Percentiles rank a stretch among this genome's conserved stretches.
phyloP scores from a whole-genome alignment of 1,140 invertebrate species.

The Drosophila varians region DNA sequence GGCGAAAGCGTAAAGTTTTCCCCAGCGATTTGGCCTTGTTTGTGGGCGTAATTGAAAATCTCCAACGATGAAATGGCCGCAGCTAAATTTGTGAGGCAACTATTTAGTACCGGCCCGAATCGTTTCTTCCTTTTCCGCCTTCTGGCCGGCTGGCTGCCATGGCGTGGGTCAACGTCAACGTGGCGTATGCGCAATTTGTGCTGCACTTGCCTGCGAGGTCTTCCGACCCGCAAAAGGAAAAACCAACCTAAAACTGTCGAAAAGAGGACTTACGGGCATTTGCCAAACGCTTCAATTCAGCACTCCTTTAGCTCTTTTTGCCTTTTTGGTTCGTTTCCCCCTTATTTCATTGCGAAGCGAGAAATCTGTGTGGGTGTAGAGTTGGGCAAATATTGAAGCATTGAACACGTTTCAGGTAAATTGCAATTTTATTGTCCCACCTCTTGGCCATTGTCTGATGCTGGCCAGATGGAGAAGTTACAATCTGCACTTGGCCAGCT shows the following conservation, averaged over 20 bases:
- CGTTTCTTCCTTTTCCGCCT: constrained; percentile 15
- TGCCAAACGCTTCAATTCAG: constrained; percentile 64
- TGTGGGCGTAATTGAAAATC: constrained; percentile 77
- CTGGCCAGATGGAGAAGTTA: constrained; percentile 12
- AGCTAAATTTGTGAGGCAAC: constrained; percentile 71
- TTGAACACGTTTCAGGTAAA: constrained; percentile 73
- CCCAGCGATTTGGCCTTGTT: constrained; percentile 16
- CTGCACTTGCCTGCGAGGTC: constrained; percentile 46
- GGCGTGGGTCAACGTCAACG: constrained; percentile 35
- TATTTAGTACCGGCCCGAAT: constrained; percentile 59
- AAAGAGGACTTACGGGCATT: constrained; percentile 70
- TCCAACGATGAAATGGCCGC: constrained; percentile 46
- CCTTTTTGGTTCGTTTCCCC: background rate
- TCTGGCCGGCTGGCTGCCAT: constrained; percentile 16
- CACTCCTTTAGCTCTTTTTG: constrained; percentile 50
- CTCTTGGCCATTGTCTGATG: constrained; percentile 33
- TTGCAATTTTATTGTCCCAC: constrained; percentile 75
- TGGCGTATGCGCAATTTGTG: constrained; percentile 75
- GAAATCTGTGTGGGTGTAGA: constrained; percentile 8
- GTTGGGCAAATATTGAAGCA: constrained; percentile 72
- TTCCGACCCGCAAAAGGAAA: constrained; percentile 33
- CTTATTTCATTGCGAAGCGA: background rate
- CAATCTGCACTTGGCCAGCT: background rate
- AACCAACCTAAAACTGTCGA: constrained; percentile 60
- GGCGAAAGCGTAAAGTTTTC: constrained; percentile 52